Evolutionary conservation across 1,140 invertebrate species (phyloP), one percentile per base, ranked within the genome.

Genomic region (Helicoverpa zea): DNA sequence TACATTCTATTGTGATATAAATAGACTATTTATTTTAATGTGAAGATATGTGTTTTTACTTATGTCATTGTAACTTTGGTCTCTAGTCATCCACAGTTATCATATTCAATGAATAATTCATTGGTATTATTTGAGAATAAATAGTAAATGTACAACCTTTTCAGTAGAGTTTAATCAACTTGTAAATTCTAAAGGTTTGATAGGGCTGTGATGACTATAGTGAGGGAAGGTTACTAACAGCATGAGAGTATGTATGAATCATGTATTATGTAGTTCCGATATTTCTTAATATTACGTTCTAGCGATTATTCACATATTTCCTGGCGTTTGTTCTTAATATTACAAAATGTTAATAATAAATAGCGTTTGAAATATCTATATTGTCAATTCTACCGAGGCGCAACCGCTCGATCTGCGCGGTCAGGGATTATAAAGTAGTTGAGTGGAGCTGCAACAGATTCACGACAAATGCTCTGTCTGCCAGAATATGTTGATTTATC

Each of bases 371-470:
- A 87, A 89, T 89, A 82, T 89, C 81, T 89, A 91, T 90, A 91
- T 90, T 91, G 89, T 91, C 89, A 90, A 85, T 87, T 85, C 84
- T 91, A 90, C 83, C 80, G 84, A 89, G 83, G 86, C 88, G 83
- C 74, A 74, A 81, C 84, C 82, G 79, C 78, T 86, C 58, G 64
- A 82, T 61, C 84, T 81, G 61, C 63, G 77, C 64, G 73, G 82
- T 81, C 73, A 80, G 72, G 83, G 81, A 80, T 76, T 85, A 81
- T 79, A 83, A 87, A 83, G 63, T 84, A 80, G 52, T 81, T 83
- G 74, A 83, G 76, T 81, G 47, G 58, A 61, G 49, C 73, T 78
- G 66, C 84, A 84, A 84, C 86, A 89, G 83, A 86, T 84, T 84
- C 84, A 83, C 75, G 35, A 64, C 64, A 81, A 56, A n/a, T 10